A percentile compares a stretch with the other conserved stretches of the same genome.
Evolutionary conservation across 1,140 invertebrate species (phyloP).

Genomic region (Heterodera schachtii): DNA sequence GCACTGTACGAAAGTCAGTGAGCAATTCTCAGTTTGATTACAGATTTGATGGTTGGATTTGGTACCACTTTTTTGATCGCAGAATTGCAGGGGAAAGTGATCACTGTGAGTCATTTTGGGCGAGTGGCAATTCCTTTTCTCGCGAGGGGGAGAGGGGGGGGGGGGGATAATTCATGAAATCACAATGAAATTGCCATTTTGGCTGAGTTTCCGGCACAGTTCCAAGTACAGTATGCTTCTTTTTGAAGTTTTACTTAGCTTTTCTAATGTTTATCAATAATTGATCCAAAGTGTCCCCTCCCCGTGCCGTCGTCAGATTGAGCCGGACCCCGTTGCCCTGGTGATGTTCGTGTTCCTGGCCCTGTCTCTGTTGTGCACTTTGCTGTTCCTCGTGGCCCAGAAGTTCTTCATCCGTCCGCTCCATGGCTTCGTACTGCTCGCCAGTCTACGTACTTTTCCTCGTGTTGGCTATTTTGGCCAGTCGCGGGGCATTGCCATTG

Average conservation of each 20-base stretch:
- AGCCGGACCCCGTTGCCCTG: conserved; percentile 65
- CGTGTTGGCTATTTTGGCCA: conserved; percentile 52
- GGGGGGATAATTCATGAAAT: no score
- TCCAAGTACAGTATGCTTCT: no score
- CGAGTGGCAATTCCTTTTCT: background rate
- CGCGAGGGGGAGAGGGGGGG: background rate
- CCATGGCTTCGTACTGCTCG: conserved; percentile 67
- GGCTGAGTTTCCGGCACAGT: no score
- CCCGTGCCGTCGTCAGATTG: conserved; percentile 42
- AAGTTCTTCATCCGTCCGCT: conserved; percentile 66
- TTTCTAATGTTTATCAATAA: no score
- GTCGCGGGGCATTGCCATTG: background rate
- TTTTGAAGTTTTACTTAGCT: no score
- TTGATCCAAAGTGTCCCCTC: no score
- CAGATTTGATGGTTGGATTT: conserved; percentile 70
- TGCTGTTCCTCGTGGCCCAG: conserved; percentile 63
- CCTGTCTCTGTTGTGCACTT: conserved; percentile 67
- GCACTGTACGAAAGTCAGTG: background rate
- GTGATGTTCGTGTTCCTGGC: conserved; percentile 67
- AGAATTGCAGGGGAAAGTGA: conserved; percentile 65
- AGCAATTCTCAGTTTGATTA: background rate
- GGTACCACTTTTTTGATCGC: conserved; percentile 71
- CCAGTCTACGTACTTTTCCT: conserved; percentile 68
- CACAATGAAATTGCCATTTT: no score
- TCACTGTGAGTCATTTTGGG: conserved; percentile 43